phyloP scores from a whole-genome alignment of 2,797 vertebrate genomes.

The Cygnus olor region DNA sequence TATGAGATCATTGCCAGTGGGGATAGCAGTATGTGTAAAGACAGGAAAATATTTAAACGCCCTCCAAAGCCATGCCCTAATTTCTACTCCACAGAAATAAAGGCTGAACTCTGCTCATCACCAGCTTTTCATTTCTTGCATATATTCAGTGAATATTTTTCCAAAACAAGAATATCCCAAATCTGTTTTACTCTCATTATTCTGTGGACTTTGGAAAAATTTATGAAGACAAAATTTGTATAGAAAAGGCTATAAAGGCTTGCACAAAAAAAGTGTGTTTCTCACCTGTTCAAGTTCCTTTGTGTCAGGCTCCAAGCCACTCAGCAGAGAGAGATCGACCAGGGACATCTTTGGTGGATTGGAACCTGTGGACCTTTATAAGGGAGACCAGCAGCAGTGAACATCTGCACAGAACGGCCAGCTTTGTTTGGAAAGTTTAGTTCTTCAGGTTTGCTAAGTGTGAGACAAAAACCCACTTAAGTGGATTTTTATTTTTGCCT shows the following conservation, averaged over 20 bases:
- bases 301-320: constrained; percentile 75
- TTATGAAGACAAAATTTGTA: background rate
- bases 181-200: background rate
- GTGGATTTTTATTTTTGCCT: background rate
- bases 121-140: background rate
- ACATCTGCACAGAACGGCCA: background rate
- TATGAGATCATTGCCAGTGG: background rate
- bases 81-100: background rate
- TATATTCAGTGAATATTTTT: background rate
- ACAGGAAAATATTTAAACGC: fast-evolving
- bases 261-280: background rate
- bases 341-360: constrained; percentile 75
- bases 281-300: constrained; percentile 75
- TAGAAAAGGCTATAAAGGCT: background rate
- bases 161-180: background rate
- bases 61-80: background rate
- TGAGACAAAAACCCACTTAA: background rate
- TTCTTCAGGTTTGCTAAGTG: background rate
- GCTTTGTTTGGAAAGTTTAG: background rate
- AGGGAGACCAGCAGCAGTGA: background rate
- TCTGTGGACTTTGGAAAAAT: background rate
- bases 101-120: background rate
- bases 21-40: background rate
- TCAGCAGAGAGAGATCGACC: constrained; percentile 79
- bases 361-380: constrained; percentile 44